phyloP scores from a whole-genome alignment of 2,888 invertebrate genomes.

The Pyrrhia umbra region DNA sequence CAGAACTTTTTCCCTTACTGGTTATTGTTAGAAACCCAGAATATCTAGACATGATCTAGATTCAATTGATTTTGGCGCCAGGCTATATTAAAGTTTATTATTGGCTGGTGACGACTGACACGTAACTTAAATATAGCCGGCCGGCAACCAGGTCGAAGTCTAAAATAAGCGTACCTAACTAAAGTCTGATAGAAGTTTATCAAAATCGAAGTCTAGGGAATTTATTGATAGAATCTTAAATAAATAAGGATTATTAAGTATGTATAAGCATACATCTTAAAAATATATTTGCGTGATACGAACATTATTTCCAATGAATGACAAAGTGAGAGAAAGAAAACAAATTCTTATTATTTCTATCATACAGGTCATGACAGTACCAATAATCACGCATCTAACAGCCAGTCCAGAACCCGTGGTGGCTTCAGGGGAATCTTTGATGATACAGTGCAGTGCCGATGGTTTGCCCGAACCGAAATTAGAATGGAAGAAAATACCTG shows the following conservation, averaged over 20 bases:
- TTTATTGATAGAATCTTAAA: too few species aligned
- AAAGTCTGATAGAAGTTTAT: not conserved
- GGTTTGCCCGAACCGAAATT: conserved; percentile 78
- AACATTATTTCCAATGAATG: too few species aligned
- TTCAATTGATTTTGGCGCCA: not conserved
- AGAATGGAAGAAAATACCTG: conserved; percentile 73
- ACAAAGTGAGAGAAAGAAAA: not conserved
- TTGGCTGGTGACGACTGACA: not conserved
- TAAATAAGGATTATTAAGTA: too few species aligned
- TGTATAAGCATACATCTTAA: too few species aligned
- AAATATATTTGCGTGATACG: too few species aligned
- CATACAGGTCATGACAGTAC: conserved; percentile 75
- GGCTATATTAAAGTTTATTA: too few species aligned
- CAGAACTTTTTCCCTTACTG: too few species aligned
- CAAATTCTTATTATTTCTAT: not conserved
- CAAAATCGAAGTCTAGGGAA: too few species aligned
- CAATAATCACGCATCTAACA: conserved; percentile 70
- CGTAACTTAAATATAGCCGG: not conserved
- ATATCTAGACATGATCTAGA: not conserved
- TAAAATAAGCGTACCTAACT: too few species aligned
- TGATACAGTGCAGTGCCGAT: conserved; percentile 77
- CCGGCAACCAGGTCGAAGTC: not conserved
- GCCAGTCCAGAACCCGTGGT: conserved; percentile 69
- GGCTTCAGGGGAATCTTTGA: conserved; percentile 67
- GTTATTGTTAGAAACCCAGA: not conserved